Conservation (phyloP, 1,140 invertebrate genomes). For the Steinernema khuongi region DNA sequence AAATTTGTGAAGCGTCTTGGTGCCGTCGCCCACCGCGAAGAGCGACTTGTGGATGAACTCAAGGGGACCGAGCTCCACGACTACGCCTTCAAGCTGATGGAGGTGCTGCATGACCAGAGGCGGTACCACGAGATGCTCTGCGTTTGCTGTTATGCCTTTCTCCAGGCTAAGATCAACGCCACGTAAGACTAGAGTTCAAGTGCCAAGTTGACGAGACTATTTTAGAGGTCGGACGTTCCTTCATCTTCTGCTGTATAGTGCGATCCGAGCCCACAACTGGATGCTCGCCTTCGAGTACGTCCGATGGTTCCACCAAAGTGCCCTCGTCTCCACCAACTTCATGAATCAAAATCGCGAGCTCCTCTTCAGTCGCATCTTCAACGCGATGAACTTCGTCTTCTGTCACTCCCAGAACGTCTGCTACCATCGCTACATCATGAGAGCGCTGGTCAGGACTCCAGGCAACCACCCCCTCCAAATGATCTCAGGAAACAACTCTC, state of each 20-base stretch:
- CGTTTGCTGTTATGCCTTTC: constrained; percentile 54
- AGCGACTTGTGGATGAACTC: constrained; percentile 27
- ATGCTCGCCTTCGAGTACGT: constrained; percentile 53
- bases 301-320: constrained; percentile 37
- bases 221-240: constrained; percentile 46
- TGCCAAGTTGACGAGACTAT: not conserved
- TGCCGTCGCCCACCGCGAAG: not conserved
- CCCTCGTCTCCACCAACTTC: not conserved
- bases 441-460: constrained; percentile 45
- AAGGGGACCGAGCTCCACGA: constrained; percentile 46
- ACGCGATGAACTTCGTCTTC: constrained; percentile 57
- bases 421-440: constrained; percentile 56
- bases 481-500: constrained; percentile 57
- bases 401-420: constrained; percentile 52
- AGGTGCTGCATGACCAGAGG: constrained; percentile 37
- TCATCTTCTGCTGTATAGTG: constrained; percentile 46
- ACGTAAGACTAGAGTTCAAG: constrained; percentile 27
- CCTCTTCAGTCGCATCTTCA: constrained; percentile 40
- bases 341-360: not conserved
- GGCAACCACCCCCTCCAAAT: constrained; percentile 47
- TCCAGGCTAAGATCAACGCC: constrained; percentile 51
- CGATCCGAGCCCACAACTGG: constrained; percentile 50
- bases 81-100: constrained; percentile 51
- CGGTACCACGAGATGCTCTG: constrained; percentile 47
- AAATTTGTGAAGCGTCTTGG: constrained; percentile 34